phyloP scores from a whole-genome alignment of 2,888 invertebrate genomes.

The Panorpa germanica region DNA sequence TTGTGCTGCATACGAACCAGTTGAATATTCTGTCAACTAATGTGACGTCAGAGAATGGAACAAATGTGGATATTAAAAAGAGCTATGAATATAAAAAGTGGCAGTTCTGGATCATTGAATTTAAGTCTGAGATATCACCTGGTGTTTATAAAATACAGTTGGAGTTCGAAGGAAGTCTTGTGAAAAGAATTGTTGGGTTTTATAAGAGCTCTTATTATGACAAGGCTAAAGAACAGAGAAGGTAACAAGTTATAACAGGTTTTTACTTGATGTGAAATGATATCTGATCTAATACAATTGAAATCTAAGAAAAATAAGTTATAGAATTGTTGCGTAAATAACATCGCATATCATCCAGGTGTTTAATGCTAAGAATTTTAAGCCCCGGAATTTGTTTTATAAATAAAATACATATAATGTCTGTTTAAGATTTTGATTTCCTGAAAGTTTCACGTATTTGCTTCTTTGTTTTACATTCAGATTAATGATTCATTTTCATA shows the following conservation, averaged over 20 bases:
- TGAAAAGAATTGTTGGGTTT: slow-evolving; percentile 51
- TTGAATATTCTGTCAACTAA: slow-evolving; percentile 27
- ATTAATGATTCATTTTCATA: too few relatives aligned
- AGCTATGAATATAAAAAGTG: slow-evolving; percentile 18
- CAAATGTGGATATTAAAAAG: slow-evolving; percentile 15
- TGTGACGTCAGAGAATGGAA: slow-evolving; percentile 18
- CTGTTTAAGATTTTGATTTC: too few relatives aligned
- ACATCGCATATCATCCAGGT: too few relatives aligned
- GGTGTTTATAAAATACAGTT: slow-evolving; percentile 33
- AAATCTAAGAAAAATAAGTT: too few relatives aligned
- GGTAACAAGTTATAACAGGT: slow-evolving; percentile 16
- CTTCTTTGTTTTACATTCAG: too few relatives aligned
- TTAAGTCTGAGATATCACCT: slow-evolving; percentile 18
- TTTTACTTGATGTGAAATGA: background rate
- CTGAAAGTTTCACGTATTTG: too few relatives aligned
- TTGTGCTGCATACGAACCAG: slow-evolving; percentile 29
- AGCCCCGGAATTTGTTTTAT: too few relatives aligned
- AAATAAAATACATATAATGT: too few relatives aligned
- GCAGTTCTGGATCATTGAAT: slow-evolving; percentile 24
- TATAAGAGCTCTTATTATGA: slow-evolving; percentile 46
- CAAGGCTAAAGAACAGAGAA: slow-evolving; percentile 17
- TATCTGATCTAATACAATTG: too few relatives aligned
- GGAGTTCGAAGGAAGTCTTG: slow-evolving; percentile 45
- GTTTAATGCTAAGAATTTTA: too few relatives aligned
- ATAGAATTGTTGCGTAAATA: too few relatives aligned